Base-by-base conservation (phyloP, 2,888 invertebrate species). In the Eupeodes luniger region DNA sequence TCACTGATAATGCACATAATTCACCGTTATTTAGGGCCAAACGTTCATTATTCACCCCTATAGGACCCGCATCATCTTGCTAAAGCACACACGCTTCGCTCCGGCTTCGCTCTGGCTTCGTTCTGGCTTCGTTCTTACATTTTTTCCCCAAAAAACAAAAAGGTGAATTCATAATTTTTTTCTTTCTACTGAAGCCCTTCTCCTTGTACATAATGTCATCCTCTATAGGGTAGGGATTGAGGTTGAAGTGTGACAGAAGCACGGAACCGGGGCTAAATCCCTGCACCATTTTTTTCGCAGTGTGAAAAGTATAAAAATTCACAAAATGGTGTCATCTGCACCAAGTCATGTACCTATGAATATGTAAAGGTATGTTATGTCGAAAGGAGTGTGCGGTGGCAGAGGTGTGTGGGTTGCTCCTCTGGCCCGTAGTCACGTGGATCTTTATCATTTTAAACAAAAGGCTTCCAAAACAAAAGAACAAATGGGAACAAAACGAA, bases 11-110 rank as follows among this genome's bases (percentile, higher is more conserved):
- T 85, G 72, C 64, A 78, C 81, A 81, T 86, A 86, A 82, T 82
- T 86, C 81, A 82, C 67, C 69, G 78, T 85, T 81, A 81, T 85
- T 85, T 85, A 81, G 81, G 72, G 74, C 55, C 77, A 82, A 86
- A 75, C 74, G 78, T 78, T 82, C 72, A 81, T 64, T 74, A 74
- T 74, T 74, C 78, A 74, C 81, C 78, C 85, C 12, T 34, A 27
- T 27, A 61, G 69, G 84, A 49, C 57, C 72, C 19, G 40, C 36
- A 53, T 36, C 59, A 61, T 79, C 40, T 55, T 72, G 61, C 16
- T 10, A 11, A 47, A 62, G 67, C 77, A 77, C 16, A 81, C 66
- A 81, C 66, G 44, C 57, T 72, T 7, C 16, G n/a, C 14, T n/a
- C 16, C 1, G 36, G 53, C 69, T 53, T 69, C 47, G 47, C 5